Conservation (phyloP, 2,888 invertebrate species). For the Liopterus haemorrhoidalis region DNA sequence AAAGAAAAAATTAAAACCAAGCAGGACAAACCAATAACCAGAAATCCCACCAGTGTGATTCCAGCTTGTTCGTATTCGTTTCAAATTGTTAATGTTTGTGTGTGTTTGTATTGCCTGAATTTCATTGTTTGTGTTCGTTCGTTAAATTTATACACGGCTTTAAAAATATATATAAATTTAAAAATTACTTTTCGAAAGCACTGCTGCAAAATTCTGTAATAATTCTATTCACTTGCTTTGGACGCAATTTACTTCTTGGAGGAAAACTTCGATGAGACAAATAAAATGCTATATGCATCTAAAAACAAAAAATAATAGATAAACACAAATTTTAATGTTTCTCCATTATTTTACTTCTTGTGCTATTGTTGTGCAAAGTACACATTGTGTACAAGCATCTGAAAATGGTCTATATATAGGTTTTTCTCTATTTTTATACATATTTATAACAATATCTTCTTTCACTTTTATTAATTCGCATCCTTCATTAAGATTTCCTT, state of each 20-base stretch:
- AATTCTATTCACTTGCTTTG: conserved; percentile 9
- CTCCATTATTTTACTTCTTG: conserved; percentile 25
- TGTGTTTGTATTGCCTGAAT: too few species aligned
- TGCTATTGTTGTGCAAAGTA: conserved; percentile 30
- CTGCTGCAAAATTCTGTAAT: conserved; percentile 20
- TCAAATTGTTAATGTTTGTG: too few species aligned
- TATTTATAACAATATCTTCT: too few species aligned
- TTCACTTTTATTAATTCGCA: too few species aligned
- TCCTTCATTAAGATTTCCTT: too few species aligned
- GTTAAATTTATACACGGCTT: background rate
- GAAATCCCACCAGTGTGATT: too few species aligned
- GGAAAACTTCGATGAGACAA: conserved; percentile 14
- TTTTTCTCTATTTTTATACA: too few species aligned
- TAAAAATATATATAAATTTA: background rate
- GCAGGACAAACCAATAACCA: too few species aligned
- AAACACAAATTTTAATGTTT: background rate
- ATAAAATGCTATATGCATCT: conserved; percentile 23
- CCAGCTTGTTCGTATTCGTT: too few species aligned
- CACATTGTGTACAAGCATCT: conserved; percentile 31
- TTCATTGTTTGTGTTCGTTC: too few species aligned
- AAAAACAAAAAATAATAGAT: conserved; percentile 10
- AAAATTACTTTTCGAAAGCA: conserved; percentile 28
- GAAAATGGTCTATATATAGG: conserved; percentile 17
- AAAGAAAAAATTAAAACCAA: too few species aligned
- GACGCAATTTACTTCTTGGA: conserved; percentile 7